A percentile compares a stretch with the other conserved stretches of the same genome.
phyloP scores from a whole-genome alignment of 2,888 invertebrate species.

The Chydorus sphaericus region DNA sequence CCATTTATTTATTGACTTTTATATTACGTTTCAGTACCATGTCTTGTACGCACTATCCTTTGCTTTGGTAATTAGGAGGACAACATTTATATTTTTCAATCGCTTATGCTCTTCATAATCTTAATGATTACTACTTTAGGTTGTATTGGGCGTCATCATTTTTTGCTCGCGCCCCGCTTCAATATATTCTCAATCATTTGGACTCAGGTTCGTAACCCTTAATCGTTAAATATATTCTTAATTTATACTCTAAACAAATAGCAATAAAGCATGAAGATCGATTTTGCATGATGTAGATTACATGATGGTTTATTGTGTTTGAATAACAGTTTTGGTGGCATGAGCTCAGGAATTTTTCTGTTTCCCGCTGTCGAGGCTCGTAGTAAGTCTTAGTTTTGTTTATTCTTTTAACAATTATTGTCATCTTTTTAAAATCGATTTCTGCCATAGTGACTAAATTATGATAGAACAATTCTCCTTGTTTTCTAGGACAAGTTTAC shows the following conservation, averaged over 20 bases:
- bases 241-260: not conserved
- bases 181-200: constrained; percentile 22
- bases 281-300: not conserved
- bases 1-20: not conserved
- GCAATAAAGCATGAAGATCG: not conserved
- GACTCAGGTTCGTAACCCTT: not conserved
- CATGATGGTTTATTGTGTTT: not conserved
- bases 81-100: no score
- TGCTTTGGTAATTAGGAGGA: no score
- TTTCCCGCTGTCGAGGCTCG: not conserved
- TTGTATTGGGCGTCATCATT: constrained; percentile 54
- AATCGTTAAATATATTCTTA: not conserved
- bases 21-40: constrained; percentile 50
- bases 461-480: not conserved
- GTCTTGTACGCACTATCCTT: constrained; percentile 67
- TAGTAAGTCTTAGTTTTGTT: not conserved
- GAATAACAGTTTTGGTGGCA: not conserved
- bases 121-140: no score
- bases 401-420: not conserved
- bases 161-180: constrained; percentile 47
- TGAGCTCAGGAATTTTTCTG: not conserved
- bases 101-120: no score
- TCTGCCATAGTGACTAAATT: not conserved
- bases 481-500: not conserved
- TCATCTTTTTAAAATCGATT: not conserved